A percentile compares a stretch with the other conserved stretches of the same genome.
phyloP scores from a whole-genome alignment of 2,113 vertebrate species.

The Channa maculata region DNA sequence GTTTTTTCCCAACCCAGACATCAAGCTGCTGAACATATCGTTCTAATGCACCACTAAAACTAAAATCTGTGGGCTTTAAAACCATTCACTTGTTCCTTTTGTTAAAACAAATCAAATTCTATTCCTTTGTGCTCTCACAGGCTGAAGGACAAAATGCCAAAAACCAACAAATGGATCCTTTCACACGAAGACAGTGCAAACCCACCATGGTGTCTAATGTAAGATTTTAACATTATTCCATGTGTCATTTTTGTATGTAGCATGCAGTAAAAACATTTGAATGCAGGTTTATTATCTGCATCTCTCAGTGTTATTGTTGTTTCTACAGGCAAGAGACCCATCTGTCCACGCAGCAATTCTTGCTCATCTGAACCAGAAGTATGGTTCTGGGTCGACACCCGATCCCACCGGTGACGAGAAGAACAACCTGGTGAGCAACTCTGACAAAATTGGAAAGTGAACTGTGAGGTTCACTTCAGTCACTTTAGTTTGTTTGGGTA shows the following conservation, averaged over 20 bases:
- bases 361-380: conserved; percentile 97
- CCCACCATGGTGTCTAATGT: conserved; percentile 99
- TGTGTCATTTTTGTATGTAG: neutral
- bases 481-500: conserved; percentile 1
- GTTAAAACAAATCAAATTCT: too few species aligned
- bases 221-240: conserved; percentile 63
- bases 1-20: too few species aligned
- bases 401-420: conserved; percentile 83
- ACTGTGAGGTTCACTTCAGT: too few species aligned
- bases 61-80: too few species aligned
- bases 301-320: neutral
- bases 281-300: neutral
- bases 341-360: conserved; percentile 98
- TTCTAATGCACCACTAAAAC: too few species aligned
- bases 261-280: neutral
- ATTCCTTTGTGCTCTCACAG: conserved; percentile 73
- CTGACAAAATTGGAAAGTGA: too few species aligned
- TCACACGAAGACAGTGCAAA: conserved; percentile 97
- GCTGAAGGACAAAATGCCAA: conserved; percentile 96
- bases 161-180: conserved; percentile 99
- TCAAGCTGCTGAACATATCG: too few species aligned
- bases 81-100: too few species aligned
- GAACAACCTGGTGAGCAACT: conserved; percentile 83
- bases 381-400: conserved; percentile 88
- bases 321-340: conserved; percentile 94